A percentile compares a stretch with the other conserved stretches of the same genome.
Evolutionary conservation across 2,113 vertebrate species (phyloP).

Genomic region (Oryzias curvinotus): DNA sequence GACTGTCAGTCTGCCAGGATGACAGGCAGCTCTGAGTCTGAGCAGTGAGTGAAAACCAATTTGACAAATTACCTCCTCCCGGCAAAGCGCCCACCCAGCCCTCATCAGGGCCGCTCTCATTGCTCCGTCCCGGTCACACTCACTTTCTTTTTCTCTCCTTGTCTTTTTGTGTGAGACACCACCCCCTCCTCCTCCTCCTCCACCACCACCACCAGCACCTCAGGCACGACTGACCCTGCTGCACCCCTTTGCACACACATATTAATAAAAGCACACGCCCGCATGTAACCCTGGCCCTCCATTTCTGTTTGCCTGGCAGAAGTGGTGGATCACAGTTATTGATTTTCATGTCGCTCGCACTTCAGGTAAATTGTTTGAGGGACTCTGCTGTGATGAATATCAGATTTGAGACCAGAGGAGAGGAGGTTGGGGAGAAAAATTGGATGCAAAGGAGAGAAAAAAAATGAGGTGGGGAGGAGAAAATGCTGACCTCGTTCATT

Average conservation of each 20-base stretch:
- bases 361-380: conserved; percentile 90
- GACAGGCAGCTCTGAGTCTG: conserved; percentile 79
- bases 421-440: conserved; percentile 39
- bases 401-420: conserved; percentile 77
- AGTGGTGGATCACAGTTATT: conserved; percentile 83
- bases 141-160: conserved; percentile 16
- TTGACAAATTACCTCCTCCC: conserved; percentile 79
- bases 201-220: conserved; percentile 24
- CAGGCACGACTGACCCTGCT: conserved; percentile 58
- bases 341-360: conserved; percentile 84
- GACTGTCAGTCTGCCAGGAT: conserved; percentile 74
- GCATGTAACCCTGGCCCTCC: conserved; percentile 67
- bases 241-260: conserved; percentile 34
- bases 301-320: conserved; percentile 87
- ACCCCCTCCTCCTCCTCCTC: conserved; percentile 13
- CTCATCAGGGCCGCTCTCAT: conserved; percentile 29
- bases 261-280: conserved; percentile 37
- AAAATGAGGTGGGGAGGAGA: conserved; percentile 58
- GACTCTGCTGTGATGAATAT: conserved; percentile 86
- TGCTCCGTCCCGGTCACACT: conserved; percentile 25
- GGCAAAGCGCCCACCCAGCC: conserved; percentile 53
- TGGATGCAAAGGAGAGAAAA: conserved; percentile 48
- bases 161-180: conserved; percentile 51
- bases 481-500: conserved; percentile 81
- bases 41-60: conserved; percentile 82